A percentile compares a stretch with the other conserved stretches of the same genome.
phyloP scores from a whole-genome alignment of 1,140 invertebrate genomes.

The Drosophila nebulosa region DNA sequence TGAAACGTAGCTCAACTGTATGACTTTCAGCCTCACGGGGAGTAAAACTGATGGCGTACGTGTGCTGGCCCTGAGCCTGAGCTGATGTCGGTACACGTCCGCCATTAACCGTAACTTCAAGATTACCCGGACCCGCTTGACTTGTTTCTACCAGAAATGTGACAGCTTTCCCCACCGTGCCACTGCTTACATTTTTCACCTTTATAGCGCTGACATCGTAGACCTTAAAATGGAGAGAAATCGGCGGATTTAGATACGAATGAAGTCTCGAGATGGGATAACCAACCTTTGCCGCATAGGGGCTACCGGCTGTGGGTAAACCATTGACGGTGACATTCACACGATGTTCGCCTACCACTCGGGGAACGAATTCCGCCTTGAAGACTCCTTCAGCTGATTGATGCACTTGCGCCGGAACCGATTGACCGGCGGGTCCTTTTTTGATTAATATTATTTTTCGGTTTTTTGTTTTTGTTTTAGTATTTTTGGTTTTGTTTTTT shows the following conservation, averaged over 20 bases:
- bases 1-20: slow-evolving; percentile 96
- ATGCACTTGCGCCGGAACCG: slow-evolving; percentile 92
- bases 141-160: slow-evolving; percentile 98
- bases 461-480: slow-evolving; percentile 37
- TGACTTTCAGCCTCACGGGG: slow-evolving; percentile 94
- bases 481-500: slow-evolving; percentile 35
- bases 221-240: slow-evolving; percentile 82
- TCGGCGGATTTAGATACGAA: not conserved
- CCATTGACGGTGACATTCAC: slow-evolving; percentile 91
- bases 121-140: slow-evolving; percentile 93
- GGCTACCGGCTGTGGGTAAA: slow-evolving; percentile 90
- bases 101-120: slow-evolving; percentile 98
- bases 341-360: slow-evolving; percentile 93
- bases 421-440: slow-evolving; percentile 90
- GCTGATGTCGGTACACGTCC: slow-evolving; percentile 97
- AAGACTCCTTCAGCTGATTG: slow-evolving; percentile 89
- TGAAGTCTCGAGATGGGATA: not conserved
- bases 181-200: slow-evolving; percentile 94
- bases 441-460: slow-evolving; percentile 29
- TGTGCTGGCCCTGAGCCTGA: slow-evolving; percentile 95
- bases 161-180: slow-evolving; percentile 95
- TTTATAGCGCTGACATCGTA: slow-evolving; percentile 97
- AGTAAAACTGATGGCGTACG: slow-evolving; percentile 98
- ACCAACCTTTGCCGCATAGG: slow-evolving; percentile 92
- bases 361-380: slow-evolving; percentile 92